Evolutionary conservation across 2,113 vertebrate genomes (phyloP).

Genomic region (Leptobrachium leishanense): DNA sequence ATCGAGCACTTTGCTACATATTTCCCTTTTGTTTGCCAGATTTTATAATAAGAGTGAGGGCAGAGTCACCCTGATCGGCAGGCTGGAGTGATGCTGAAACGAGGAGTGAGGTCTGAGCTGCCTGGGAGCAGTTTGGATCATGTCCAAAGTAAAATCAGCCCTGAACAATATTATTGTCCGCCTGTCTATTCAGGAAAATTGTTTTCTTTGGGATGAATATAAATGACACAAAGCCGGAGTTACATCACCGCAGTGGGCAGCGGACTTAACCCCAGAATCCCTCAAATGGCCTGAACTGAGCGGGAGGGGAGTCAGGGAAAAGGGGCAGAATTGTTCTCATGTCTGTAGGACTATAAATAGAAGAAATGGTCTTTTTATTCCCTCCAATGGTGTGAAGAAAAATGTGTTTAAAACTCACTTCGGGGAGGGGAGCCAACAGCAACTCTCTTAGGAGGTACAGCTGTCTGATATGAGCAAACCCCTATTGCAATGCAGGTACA

Average conservation of each 20-base stretch:
- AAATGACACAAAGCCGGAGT: constrained; percentile 86
- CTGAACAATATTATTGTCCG: constrained; percentile 85
- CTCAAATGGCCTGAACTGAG: constrained; percentile 28
- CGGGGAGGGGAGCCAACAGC: neutral
- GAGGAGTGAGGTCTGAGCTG: constrained; percentile 46
- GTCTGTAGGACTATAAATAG: constrained; percentile 46
- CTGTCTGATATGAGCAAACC: neutral
- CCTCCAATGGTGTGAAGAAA: constrained; percentile 39
- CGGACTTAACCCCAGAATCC: constrained; percentile 47
- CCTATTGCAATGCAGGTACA: neutral
- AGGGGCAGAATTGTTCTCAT: constrained; percentile 45
- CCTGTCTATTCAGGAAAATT: constrained; percentile 80
- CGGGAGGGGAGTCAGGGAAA: constrained; percentile 29
- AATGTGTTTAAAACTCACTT: constrained; percentile 37
- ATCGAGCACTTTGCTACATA: too few species aligned
- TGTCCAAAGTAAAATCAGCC: constrained; percentile 83
- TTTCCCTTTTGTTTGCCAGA: too few species aligned
- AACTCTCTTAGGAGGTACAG: neutral
- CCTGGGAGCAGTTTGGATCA: constrained; percentile 83
- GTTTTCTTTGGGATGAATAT: constrained; percentile 76
- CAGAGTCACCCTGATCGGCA: constrained; percentile 5
- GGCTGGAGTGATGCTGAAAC: neutral
- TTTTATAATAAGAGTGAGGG: neutral
- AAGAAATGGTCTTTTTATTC: constrained; percentile 45
- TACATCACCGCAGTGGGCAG: constrained; percentile 82